These are phyloP conservation scores for chimpanzee (Pan troglodytes) DNA, from an alignment of 2,113 vertebrate species.

Conservation along the genomic window NHGRI_mPanTro3-v2.1_pri NC_086015.1:129241001-129241500, in stretches of 20 bases:
- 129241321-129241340: neutral
- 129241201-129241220: neutral
- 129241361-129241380: neutral
- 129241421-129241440: neutral
- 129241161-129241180: constrained; percentile 44
- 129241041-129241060: neutral
- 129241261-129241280: constrained; percentile 32
- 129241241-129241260: neutral
- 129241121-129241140: constrained; percentile 28
- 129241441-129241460: neutral
- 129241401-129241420: neutral
- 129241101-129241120: neutral
- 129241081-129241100: neutral
- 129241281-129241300: neutral
- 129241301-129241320: neutral
- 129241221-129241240: constrained; percentile 16
- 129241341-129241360: neutral
- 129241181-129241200: neutral
- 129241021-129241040: neutral
- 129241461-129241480: neutral
- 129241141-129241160: neutral
- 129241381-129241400: constrained; percentile 36
- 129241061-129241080: neutral
- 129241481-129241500: neutral
- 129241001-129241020: too few species aligned